Base-by-base conservation (phyloP, 2,888 invertebrate species). In the Meiosimyza decipiens region DNA sequence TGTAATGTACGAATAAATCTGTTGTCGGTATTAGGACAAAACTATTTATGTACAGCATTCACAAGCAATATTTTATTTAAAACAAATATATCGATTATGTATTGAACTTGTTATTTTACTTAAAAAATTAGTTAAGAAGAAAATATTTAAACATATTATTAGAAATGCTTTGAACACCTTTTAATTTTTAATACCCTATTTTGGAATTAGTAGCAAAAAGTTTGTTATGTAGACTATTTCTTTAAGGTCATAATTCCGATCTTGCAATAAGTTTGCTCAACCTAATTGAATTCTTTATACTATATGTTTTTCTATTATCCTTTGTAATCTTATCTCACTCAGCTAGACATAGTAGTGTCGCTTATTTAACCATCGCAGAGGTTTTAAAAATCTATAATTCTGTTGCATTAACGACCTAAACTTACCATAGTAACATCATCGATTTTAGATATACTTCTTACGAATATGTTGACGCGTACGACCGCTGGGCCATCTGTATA, bases 401-500 rank as follows among this genome's bases (percentile, higher is more conserved):
- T 33, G 18, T 55, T 54, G 52, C 52, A 16, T 54, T 57, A 28
- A 52, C 40, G 13, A 95, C 62, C 70, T 63, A 70, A 18, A 70
- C 96, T 96, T 95, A 97, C 97, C 97, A 97, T 97, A 86, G 96
- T 97, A 90, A 97, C 96, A 92, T 97, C 97, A 93, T 97, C 97
- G 91, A 97, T 97, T 92, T 97, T 96, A 91, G 96, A 96, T 91
- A 98, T 96, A 94, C 97, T 97, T 92, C 97, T 91, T 90, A 97
- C 95, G 93, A 95, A 96, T 91, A 97, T 96, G 94, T 97, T 97
- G 92, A 97, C 96, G 91, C 92, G 92, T 89, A 97, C 97, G 90
- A 95, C 92, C 88, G 97, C 95, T 88, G 97, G 96, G 88, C 97
- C 97, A 94, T 95, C 95, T 92, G 89, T 88, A 81, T 82, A 81